A percentile compares a stretch with the other conserved stretches of the same genome.
Evolutionary conservation across 2,888 invertebrate species (phyloP).

Genomic region (Dorcus parallelipipedus): DNA sequence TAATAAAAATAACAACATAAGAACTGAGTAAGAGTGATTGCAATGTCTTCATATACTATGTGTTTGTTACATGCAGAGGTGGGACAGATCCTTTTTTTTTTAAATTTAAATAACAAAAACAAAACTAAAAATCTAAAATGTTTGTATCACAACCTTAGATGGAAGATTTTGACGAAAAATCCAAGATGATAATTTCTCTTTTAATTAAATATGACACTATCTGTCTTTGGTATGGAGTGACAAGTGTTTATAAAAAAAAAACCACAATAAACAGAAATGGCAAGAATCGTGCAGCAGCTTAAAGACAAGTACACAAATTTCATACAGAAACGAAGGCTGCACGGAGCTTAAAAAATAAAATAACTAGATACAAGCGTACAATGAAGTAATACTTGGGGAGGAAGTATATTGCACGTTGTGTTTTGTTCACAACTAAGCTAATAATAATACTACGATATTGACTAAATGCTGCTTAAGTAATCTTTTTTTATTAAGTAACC

Average conservation of each 20-base stretch:
- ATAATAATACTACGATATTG: constrained; percentile 44
- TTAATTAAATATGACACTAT: constrained; percentile 42
- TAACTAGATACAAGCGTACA: constrained; percentile 20
- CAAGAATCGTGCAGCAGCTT: constrained; percentile 37
- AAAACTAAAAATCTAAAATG: constrained; percentile 37
- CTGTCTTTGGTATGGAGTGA: constrained; percentile 48
- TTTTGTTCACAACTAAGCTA: constrained; percentile 35
- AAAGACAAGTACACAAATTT: constrained; percentile 31
- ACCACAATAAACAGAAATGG: constrained; percentile 20
- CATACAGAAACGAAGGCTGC: constrained; percentile 33
- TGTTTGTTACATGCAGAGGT: not conserved
- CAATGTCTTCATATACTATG: not conserved
- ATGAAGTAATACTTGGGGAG: constrained; percentile 44
- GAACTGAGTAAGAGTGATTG: not conserved
- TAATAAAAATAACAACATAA: not conserved
- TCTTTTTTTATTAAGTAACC: constrained; percentile 29
- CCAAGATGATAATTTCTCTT: constrained; percentile 10
- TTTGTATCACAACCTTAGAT: constrained; percentile 50
- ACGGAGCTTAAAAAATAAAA: constrained; percentile 35
- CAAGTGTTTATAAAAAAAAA: constrained; percentile 31
- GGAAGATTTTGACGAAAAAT: constrained; percentile 49
- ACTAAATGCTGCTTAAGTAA: constrained; percentile 50
- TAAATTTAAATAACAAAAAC: constrained; percentile 20
- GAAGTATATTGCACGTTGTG: constrained; percentile 48
- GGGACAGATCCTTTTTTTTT: not conserved